Conservation (phyloP, 2,888 invertebrate genomes). For the Toxonevra muliebris region DNA sequence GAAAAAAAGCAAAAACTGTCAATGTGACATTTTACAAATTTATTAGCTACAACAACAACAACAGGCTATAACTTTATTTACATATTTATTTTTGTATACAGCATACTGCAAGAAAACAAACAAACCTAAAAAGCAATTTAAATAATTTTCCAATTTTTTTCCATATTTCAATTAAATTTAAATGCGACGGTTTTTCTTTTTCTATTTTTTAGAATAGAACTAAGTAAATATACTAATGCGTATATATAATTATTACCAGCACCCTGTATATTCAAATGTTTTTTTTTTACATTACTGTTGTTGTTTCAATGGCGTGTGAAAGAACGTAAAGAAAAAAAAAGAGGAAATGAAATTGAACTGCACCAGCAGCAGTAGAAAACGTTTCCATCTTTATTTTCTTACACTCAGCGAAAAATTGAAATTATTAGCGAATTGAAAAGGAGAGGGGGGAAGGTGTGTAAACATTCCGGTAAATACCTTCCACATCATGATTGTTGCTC, state of each 20-base stretch:
- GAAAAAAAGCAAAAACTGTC: slow-evolving; percentile 44
- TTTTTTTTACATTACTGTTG: neutral
- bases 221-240: neutral
- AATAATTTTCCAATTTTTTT: neutral
- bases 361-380: neutral
- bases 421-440: no score
- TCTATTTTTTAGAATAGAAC: no score
- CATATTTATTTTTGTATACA: slow-evolving; percentile 31
- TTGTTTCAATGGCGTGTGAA: slow-evolving; percentile 43
- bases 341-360: neutral
- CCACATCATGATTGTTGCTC: no score
- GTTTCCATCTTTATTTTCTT: slow-evolving; percentile 4
- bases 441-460: no score
- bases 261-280: neutral
- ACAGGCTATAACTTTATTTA: neutral
- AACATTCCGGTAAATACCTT: no score
- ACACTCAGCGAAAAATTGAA: neutral
- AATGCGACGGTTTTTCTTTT: no score
- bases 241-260: neutral
- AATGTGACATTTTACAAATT: slow-evolving; percentile 43
- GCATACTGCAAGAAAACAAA: no score
- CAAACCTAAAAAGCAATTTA: no score
- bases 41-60: slow-evolving; percentile 33
- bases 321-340: slow-evolving; percentile 35
- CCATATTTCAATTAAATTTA: no score